A percentile compares a stretch with the other conserved stretches of the same genome.
These are phyloP conservation scores for Vultur gryphus DNA, from an alignment of 2,797 vertebrate genomes.

Conservation along the genomic window DNA sequence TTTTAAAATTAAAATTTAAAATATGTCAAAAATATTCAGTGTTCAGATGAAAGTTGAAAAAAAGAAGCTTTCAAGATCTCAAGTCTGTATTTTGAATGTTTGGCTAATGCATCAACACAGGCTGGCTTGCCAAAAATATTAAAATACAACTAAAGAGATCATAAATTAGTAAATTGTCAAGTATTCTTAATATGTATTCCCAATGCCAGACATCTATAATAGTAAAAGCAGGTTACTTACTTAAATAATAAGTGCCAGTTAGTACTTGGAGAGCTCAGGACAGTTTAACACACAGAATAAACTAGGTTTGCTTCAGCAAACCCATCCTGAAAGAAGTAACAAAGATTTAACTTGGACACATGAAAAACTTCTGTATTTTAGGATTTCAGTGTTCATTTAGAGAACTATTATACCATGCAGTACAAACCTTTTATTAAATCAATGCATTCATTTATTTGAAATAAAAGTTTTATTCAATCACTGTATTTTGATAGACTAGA, in stretches of 20 bases:
- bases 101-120: constrained; percentile 71
- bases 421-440: constrained; percentile 67
- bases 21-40: constrained; percentile 68
- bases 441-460: constrained; percentile 62
- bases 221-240: constrained; percentile 65
- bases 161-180: constrained; percentile 75
- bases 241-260: constrained; percentile 53
- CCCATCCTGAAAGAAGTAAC: constrained; percentile 21
- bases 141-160: constrained; percentile 71
- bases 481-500: constrained; percentile 66
- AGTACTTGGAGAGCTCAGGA: constrained; percentile 20
- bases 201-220: constrained; percentile 65
- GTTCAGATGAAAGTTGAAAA: constrained; percentile 60
- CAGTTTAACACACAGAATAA: constrained; percentile 1
- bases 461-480: constrained; percentile 70
- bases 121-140: constrained; percentile 70
- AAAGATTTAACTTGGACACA: constrained; percentile 49
- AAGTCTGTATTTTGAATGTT: constrained; percentile 69
- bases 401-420: constrained; percentile 46
- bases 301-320: constrained; percentile 41
- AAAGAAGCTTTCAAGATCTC: constrained; percentile 54
- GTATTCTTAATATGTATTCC: constrained; percentile 61
- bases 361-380: constrained; percentile 56
- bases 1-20: constrained; percentile 71
- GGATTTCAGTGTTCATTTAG: constrained; percentile 66